Base-by-base conservation (phyloP, 1,140 invertebrate genomes). In the Andrena cerasifolii region DNA sequence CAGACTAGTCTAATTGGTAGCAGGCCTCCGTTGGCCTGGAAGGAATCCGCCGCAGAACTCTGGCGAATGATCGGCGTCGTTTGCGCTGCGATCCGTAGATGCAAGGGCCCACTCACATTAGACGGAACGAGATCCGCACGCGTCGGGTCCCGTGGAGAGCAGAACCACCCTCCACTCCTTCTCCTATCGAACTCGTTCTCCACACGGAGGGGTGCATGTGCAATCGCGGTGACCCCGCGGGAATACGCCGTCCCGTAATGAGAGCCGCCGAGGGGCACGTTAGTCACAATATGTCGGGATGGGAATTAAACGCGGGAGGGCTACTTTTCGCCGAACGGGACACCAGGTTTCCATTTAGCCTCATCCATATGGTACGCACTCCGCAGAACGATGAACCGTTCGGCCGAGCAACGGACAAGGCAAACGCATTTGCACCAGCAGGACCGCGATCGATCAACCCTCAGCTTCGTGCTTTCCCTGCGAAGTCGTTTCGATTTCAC, bases 181-280 rank as follows among this genome's bases (percentile, higher is more conserved):
- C 40, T 77, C 18, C n/a, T 49, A 56, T 24, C 45, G 26, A 61
- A 33, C 51, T 31, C 58, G 14, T 31, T 47, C 53, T 24, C 5
- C 2, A 10, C 43, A 14, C 24, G 24, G 21, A 47, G 18, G 63
- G 59, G 70, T 24, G 12, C 53, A 12, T 45, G 43, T 66, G 7
- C 12, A 16, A 14, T 1, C 12, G 24, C 12, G 51, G 12, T 58
- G 1, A 61, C 80, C 67, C 10, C 62, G 10, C n/a, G 67, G 45
- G 81, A 78, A 83, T 82, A 82, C 24, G 56, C n/a, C 12, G 26
- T 16, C 26, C 3, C 16, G 62, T 82, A 78, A 82, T 63, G 54
- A 83, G 80, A 67, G 47, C 26, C 67, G n/a, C 26, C 24, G 28
- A 59, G 61, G n/a, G 59, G 12, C 59, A 16, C 33, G 59, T 62